Evolutionary conservation across 2,797 vertebrate genomes (phyloP), one percentile per base, ranked within the genome.

Genomic region (Epinephelus coioides): DNA sequence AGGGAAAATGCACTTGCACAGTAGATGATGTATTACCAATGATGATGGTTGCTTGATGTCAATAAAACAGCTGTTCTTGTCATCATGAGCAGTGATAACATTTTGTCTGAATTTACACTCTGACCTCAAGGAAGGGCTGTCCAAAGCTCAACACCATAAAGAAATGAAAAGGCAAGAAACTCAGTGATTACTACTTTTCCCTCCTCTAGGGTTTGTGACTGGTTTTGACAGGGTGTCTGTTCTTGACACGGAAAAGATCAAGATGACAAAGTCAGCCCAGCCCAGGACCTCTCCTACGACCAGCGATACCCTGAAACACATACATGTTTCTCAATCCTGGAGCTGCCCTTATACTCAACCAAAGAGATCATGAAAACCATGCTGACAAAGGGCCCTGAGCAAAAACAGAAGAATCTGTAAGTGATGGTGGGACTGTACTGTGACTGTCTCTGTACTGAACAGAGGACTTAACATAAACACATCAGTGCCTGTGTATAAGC

Each of bases 211-310:
- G 66, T 97, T 97, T 75, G 49, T 96, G 80, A 93, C 91, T 43
- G 95, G 95, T 74, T 95, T 82, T 66, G 91, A 94, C 53, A 93
- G 89, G 65, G 76, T 89, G 67, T 90, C 93, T 17, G 46, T 92
- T 30, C 76, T 86, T 68, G 88, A 87, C 7, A 79, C 94, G 80
- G 72, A 76, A 14, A 66, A 78, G 18, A 59, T 93, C 54, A 84
- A 55, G 60, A 92, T 96, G 89, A 88, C 0, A 12, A 83, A 47
- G 62, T 70, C 1, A 64, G 78, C 6, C 2, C 25, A 53, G 46
- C 30, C 5, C 0, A 6, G 53, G 49, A 61, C 15, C 46, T 27
- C 38, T 18, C 23, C 15, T 21, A 46, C 1, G 74, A 82, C 46
- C 17, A 40, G 56, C 5, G 50, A 57, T 69, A 51, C 46, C 74